Percentiles rank a stretch among this genome's conserved stretches.
phyloP scores from a whole-genome alignment of 1,140 invertebrate genomes.

The Sarcophaga bullata region DNA sequence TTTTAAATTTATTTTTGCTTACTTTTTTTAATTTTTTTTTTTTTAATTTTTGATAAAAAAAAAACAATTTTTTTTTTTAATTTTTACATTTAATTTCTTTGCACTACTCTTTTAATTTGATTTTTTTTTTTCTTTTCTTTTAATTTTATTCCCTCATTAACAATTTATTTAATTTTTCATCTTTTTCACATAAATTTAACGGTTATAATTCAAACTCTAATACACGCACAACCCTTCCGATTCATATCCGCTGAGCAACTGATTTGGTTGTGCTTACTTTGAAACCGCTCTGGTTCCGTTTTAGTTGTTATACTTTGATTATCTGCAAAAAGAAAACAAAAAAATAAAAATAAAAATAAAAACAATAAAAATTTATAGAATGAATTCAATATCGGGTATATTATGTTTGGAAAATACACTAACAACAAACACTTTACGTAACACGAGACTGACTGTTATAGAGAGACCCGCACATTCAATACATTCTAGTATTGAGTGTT shows the following conservation, averaged over 20 bases:
- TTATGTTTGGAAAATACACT: not conserved
- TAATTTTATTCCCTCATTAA: no score
- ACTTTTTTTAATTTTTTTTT: not conserved
- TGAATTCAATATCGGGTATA: not conserved
- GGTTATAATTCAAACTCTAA: no score
- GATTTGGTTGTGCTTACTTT: not conserved
- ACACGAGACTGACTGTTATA: not conserved
- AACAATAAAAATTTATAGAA: not conserved
- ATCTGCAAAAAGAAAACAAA: not conserved
- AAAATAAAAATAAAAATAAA: not conserved
- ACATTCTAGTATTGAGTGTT: not conserved
- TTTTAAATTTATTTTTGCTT: constrained; percentile 27
- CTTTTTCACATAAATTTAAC: no score
- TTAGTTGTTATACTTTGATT: constrained; percentile 24
- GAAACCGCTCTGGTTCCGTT: not conserved
- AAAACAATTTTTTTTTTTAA: constrained; percentile 16
- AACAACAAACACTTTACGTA: constrained; percentile 16
- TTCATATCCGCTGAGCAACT: constrained; percentile 3
- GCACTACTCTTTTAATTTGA: no score
- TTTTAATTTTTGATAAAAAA: not conserved
- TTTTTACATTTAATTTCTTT: not conserved
- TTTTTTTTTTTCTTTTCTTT: no score
- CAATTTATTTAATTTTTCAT: no score
- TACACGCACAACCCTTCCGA: not conserved
- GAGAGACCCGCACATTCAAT: not conserved